Base-by-base conservation (phyloP, 2,888 invertebrate genomes). In the Omphaloscelis lunosa region DNA sequence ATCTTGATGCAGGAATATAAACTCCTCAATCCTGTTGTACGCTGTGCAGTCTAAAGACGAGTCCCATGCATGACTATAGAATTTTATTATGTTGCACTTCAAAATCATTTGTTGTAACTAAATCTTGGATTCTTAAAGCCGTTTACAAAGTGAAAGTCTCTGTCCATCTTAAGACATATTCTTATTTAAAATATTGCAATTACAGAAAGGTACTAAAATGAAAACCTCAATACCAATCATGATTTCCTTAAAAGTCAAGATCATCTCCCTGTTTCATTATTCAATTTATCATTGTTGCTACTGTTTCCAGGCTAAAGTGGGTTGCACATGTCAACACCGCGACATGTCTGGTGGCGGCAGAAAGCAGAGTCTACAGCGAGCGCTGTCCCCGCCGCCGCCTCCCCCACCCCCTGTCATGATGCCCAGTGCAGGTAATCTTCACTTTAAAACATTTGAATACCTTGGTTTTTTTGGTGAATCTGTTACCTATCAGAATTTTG, bases 321-420 rank as follows among this genome's bases (percentile, higher is more conserved):
- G 97, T 12, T 97, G 97, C 90, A 96, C 97, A 68, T 98, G 98
- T 90, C 97, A 97, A 79, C 97, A 97, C 87, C 95, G 97, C 29
- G 97, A 97, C 72, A 93, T 95, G n/a, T 96, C 97, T 23, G 97
- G 97, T 85, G 97, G 97, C 11, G 97, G 97, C 77, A 95, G 98
- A 80, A 98, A 98, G 91, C 97, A 97, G 89, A 97, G 98, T 72
- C 91, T 95, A 0, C 96, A 96, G 84, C 92, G 97, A 76, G 95
- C 97, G 1, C 89, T 97, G 65, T 96, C 97, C 0, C 97, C 97
- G 0, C 96, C 97, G 0, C 96, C 97, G 0, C 97, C 97, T 0
- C 96, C 97, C 0, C 97, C 97, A 4, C 97, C 97, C 0, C 91
- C 95, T 0, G 90, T 85, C 63, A 93, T 91, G 15, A 93, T 93